Evolutionary conservation across 2,888 invertebrate species (phyloP), one percentile per base, ranked within the genome.

Genomic region (Priocnemis perturbator): DNA sequence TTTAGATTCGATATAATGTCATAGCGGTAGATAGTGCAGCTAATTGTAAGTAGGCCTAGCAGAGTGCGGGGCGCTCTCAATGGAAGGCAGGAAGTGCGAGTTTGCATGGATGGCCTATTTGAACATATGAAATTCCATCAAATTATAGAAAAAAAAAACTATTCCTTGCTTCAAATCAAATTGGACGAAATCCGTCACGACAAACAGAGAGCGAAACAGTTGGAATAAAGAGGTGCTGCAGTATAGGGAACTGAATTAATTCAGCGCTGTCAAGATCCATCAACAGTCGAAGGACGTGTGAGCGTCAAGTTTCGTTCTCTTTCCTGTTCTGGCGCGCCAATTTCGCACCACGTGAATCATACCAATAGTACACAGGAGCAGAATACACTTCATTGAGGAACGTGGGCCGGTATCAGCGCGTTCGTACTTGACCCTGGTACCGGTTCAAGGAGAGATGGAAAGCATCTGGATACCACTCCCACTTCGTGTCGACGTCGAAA

Each of bases 1-100:
- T 50, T 64, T 19, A 15, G 11, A 21, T 45, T 26, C 55, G 59
- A 67, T 66, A 69, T 71, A 48, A 65, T 73, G 60, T 66, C 65
- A 69, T 73, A 64, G 67, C 66, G 79, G 58, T 67, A 74, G 69
- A 69, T 72, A 68, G 66, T 71, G 60, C 48, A 30, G 59, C 11
- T 45, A 21, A n/a, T n/a, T n/a, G n/a, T n/a, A 74, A 69, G 67
- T 61, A 67, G 79, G 62, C 4, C 37, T 37, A 37, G 37, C 4
- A 37, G 37, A 37, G 37, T 37, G 11, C 7, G 2, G 4, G 37
- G 7, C 11, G 37, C 14, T 37, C 7, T 37, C 37, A 9, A 37
- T 37, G 4, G 7, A 11, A 11, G 37, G 37, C 37, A 11, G 37
- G 37, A 37, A 37, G 11, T 9, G 37, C 69, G 26, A 26, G 26